Evolutionary conservation across 2,888 invertebrate genomes (phyloP).

Genomic region (Silvanus unidentatus): DNA sequence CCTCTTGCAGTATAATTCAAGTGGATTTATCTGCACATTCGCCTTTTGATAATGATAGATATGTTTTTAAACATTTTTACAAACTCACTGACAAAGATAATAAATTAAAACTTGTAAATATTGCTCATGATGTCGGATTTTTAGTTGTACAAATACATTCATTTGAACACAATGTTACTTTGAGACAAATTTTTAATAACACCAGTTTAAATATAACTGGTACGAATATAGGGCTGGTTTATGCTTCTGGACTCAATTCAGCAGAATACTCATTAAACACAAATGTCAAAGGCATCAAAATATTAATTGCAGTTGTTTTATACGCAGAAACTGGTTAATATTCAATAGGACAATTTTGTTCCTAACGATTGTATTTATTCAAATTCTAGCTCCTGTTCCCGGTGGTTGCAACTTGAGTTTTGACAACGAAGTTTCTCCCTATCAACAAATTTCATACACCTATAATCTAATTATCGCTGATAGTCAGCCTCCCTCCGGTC

Average conservation of each 20-base stretch:
- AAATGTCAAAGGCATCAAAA: slow-evolving; percentile 9
- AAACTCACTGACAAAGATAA: slow-evolving; percentile 12
- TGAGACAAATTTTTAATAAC: slow-evolving; percentile 46
- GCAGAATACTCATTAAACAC: background rate
- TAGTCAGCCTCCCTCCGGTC: slow-evolving; percentile 49
- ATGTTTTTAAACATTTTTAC: slow-evolving; percentile 28
- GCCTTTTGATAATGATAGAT: background rate
- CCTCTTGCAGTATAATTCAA: too few species aligned
- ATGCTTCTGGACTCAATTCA: slow-evolving; percentile 12
- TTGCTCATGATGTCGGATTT: slow-evolving; percentile 49
- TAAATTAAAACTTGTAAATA: slow-evolving; percentile 25
- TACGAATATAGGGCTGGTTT: slow-evolving; percentile 56
- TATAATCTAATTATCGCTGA: slow-evolving; percentile 51
- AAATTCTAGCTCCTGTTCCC: slow-evolving; percentile 62
- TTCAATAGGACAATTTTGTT: slow-evolving; percentile 3
- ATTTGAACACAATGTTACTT: slow-evolving; percentile 51
- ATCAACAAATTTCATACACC: slow-evolving; percentile 46
- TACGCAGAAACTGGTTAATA: slow-evolving; percentile 25
- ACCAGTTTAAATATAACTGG: slow-evolving; percentile 47
- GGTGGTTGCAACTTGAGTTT: slow-evolving; percentile 75
- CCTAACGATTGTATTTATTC: background rate
- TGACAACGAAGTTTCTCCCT: slow-evolving; percentile 55
- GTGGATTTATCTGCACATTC: too few species aligned
- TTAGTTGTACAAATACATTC: slow-evolving; percentile 62
- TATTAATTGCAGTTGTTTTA: slow-evolving; percentile 21